Evolutionary conservation across 2,888 invertebrate genomes (phyloP), one percentile per base, ranked within the genome.

Genomic region (Diadromus collaris): DNA sequence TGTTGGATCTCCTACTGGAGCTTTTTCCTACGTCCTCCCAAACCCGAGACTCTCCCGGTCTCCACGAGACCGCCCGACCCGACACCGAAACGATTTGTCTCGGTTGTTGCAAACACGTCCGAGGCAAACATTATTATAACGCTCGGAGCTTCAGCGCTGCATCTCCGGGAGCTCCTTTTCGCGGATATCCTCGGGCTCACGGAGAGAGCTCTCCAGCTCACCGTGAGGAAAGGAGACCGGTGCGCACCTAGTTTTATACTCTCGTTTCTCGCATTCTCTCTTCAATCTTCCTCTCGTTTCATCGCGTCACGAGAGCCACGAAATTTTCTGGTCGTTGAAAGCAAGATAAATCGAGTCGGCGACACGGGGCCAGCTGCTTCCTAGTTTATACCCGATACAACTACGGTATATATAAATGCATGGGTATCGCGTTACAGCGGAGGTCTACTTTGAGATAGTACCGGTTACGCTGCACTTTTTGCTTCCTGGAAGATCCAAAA

Each of bases 11-110:
- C 82, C 13, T 34, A n/a, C n/a, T n/a, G 44, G 46, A 44, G 58
- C 34, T 60, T 46, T 70, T 46, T 58, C 58, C 58, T 46, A n/a
- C 24, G 24, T 27, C 54, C 54, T n/a, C 54, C 16, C 27, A 13
- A 16, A 24, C 24, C 54, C 27, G 27, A 54, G 27, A 29, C 29
- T 27, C 54, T 41, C 60, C 60, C 46, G 19, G 69, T 60, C 60
- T 58, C 67, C 54, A 64, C 13, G 48, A 46, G 44, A 76, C 38
- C 56, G 63, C 81, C 82, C 85, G 85, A 86, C 85, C 81, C 82
- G 81, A 84, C 81, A 83, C 69, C 81, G 79, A 76, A 79, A 77
- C 83, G 82, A 87, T 86, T 86, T 85, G 83, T 87, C 86, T 85
- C 82, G 82, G 81, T 81, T 81, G 78, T 74, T 80, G 80, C 80